Conservation (phyloP, 1,140 invertebrate genomes). For the Neodiprion pinetum region DNA sequence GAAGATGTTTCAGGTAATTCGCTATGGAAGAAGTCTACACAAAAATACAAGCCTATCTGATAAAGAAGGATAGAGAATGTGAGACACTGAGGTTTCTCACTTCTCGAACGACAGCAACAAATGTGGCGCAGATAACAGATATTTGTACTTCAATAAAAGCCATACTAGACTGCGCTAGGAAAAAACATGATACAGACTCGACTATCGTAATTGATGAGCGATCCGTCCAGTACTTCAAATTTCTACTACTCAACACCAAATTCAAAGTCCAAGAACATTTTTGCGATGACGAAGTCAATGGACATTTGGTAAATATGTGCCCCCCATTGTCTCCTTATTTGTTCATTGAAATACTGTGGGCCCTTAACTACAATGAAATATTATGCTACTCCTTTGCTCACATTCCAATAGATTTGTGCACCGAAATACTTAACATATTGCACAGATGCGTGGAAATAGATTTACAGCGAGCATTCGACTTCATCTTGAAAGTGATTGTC, state of each 20-base stretch:
- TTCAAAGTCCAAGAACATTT: slow-evolving; percentile 46
- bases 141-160: slow-evolving; percentile 35
- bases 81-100: slow-evolving; percentile 40
- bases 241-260: slow-evolving; percentile 50
- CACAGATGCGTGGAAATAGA: slow-evolving; percentile 37
- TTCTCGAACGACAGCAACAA: slow-evolving; percentile 45
- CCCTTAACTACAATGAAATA: slow-evolving; percentile 46
- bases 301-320: slow-evolving; percentile 49
- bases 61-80: slow-evolving; percentile 42
- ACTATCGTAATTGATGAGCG: slow-evolving; percentile 22
- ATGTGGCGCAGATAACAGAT: slow-evolving; percentile 34
- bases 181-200: slow-evolving; percentile 6
- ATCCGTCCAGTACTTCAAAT: slow-evolving; percentile 41
- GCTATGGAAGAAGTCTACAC: slow-evolving; percentile 40
- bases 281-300: slow-evolving; percentile 40
- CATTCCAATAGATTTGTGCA: slow-evolving; percentile 48
- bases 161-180: slow-evolving; percentile 30
- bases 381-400: slow-evolving; percentile 44
- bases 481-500: slow-evolving; percentile 31
- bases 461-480: slow-evolving; percentile 33
- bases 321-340: slow-evolving; percentile 53
- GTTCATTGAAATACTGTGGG: slow-evolving; percentile 50
- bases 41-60: slow-evolving; percentile 42
- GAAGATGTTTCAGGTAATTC: too few species aligned
- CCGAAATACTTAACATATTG: slow-evolving; percentile 44